A percentile compares a stretch with the other conserved stretches of the same genome.
These are phyloP conservation scores for Mixornis gularis DNA, from an alignment of 2,113 vertebrate species.

Conservation along the genomic window DNA sequence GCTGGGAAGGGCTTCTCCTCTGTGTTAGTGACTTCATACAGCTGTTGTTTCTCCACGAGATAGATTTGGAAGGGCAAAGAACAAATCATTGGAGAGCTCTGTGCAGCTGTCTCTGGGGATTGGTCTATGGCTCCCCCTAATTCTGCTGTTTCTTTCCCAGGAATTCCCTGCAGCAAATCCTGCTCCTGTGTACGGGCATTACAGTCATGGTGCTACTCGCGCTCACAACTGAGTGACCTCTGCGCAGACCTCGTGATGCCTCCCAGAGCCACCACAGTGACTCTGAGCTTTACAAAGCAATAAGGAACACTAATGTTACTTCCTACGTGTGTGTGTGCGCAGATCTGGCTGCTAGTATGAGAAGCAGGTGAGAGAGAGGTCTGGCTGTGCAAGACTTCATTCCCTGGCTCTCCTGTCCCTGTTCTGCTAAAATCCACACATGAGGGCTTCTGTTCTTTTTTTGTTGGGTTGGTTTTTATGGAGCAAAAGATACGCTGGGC, in stretches of 20 bases:
- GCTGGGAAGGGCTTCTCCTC: neutral
- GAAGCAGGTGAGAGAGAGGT: constrained; percentile 45
- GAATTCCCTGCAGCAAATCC: constrained; percentile 85
- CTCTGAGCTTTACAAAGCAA: constrained; percentile 62
- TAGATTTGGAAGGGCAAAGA: neutral
- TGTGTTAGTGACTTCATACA: neutral
- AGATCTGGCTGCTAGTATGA: constrained; percentile 49
- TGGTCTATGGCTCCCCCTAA: neutral
- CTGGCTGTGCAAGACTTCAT: constrained; percentile 28
- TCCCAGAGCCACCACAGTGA: constrained; percentile 37
- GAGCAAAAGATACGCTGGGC: constrained; percentile 16
- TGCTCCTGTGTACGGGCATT: constrained; percentile 86
- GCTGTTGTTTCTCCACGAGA: neutral
- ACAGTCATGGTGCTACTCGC: constrained; percentile 89
- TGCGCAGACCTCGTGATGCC: constrained; percentile 5
- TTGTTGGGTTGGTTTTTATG: neutral
- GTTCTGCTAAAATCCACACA: constrained; percentile 47
- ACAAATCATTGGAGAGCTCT: neutral
- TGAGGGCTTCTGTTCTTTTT: neutral
- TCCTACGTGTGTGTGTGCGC: neutral
- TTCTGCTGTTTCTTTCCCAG: constrained; percentile 64
- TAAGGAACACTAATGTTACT: constrained; percentile 59
- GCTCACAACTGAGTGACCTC: constrained; percentile 73
- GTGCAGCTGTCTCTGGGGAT: neutral
- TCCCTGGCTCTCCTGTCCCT: constrained; percentile 47